These are phyloP conservation scores for Phalloptychus januarius DNA, from an alignment of 2,797 vertebrate genomes.

Conservation along the genomic window DNA sequence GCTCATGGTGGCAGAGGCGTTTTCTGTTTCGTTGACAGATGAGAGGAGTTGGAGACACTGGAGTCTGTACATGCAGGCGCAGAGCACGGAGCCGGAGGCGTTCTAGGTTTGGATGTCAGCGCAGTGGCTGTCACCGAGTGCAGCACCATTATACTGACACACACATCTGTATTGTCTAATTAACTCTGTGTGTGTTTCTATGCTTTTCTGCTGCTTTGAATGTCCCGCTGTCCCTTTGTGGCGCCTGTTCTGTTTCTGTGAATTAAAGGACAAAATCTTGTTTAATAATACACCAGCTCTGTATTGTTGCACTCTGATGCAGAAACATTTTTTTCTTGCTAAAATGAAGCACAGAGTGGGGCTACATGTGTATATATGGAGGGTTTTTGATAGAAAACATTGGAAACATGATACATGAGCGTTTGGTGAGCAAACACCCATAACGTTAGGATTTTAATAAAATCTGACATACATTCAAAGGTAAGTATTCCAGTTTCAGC, in stretches of 20 bases:
- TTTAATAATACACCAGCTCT: neutral
- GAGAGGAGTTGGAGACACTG: conserved; percentile 60
- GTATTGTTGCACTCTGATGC: neutral
- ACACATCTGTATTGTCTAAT: conserved; percentile 56
- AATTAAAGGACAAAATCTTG: conserved; percentile 23
- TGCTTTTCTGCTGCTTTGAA: conserved; percentile 19
- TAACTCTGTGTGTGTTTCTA: conserved; percentile 13
- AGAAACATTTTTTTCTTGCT: neutral
- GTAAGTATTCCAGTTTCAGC: neutral
- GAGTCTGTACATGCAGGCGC: conserved; percentile 50
- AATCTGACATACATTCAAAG: neutral
- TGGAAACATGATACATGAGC: neutral
- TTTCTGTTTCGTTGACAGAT: conserved; percentile 64
- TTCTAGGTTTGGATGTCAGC: conserved; percentile 60
- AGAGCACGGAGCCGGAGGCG: conserved; percentile 57
- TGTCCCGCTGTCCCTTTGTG: conserved; percentile 2
- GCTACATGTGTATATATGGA: neutral
- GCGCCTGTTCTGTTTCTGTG: conserved; percentile 12
- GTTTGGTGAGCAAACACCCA: neutral
- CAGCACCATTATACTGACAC: conserved; percentile 47
- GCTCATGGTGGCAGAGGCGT: conserved; percentile 42
- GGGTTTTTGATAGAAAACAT: neutral
- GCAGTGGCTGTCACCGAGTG: conserved; percentile 64
- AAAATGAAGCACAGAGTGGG: neutral
- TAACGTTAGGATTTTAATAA: neutral